Percentiles rank a stretch among this genome's conserved stretches.
phyloP scores from a whole-genome alignment of 2,113 vertebrate species.

The Castor canadensis region DNA sequence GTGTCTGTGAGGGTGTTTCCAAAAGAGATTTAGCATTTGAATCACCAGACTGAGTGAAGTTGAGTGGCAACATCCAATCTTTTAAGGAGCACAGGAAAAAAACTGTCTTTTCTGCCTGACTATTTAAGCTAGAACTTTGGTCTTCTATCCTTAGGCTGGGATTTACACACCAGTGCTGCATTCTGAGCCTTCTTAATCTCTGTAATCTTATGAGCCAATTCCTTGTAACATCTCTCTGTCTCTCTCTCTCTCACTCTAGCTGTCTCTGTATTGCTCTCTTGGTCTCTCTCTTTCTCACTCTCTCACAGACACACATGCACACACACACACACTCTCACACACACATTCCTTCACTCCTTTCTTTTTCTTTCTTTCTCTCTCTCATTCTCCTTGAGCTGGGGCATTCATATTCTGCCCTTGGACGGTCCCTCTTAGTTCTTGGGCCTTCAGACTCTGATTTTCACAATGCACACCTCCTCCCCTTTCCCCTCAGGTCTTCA shows the following conservation, averaged over 20 bases:
- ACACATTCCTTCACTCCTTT: too few species aligned
- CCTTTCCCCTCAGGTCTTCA: not conserved
- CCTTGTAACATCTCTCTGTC: not conserved
- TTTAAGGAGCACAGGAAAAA: not conserved
- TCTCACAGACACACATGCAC: too few species aligned
- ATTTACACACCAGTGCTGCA: too few species aligned
- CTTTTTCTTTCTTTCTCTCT: too few species aligned
- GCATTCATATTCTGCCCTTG: not conserved
- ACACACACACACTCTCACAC: too few species aligned
- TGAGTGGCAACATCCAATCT: not conserved
- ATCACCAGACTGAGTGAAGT: not conserved
- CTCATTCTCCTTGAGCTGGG: not conserved
- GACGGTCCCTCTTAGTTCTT: not conserved
- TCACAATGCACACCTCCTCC: fast-evolving
- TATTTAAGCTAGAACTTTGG: not conserved
- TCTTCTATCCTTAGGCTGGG: not conserved
- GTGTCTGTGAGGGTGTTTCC: not conserved
- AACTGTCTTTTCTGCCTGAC: not conserved
- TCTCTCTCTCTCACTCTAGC: not conserved
- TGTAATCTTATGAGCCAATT: not conserved
- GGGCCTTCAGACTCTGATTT: not conserved
- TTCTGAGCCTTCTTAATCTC: not conserved
- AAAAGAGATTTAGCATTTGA: not conserved
- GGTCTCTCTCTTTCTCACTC: not conserved
- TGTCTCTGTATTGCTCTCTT: too few species aligned